Evolutionary conservation across 2,113 vertebrate genomes (phyloP).

Genomic region (Pao palembangensis): DNA sequence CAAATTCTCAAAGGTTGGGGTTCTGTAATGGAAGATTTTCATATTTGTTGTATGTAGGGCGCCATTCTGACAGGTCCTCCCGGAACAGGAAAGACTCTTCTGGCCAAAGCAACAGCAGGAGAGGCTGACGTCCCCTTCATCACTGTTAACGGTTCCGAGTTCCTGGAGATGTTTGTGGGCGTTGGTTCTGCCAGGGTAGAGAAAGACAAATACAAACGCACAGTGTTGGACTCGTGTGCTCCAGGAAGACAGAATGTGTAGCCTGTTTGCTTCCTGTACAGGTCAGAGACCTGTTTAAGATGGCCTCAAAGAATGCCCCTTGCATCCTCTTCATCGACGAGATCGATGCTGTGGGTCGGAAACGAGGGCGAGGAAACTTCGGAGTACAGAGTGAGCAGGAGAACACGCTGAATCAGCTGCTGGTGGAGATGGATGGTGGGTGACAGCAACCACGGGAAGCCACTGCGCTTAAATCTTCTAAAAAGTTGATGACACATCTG

Average conservation of each 20-base stretch:
- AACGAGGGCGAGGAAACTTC: conserved; percentile 85
- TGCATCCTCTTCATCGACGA: conserved; percentile 99
- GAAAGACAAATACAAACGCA: neutral
- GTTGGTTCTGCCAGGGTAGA: conserved; percentile 93
- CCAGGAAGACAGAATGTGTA: neutral
- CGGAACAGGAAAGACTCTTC: conserved; percentile 94
- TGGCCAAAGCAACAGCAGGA: conserved; percentile 96
- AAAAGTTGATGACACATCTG: neutral
- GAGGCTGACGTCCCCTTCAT: conserved; percentile 95
- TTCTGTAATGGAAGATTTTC: neutral
- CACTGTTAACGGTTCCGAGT: conserved; percentile 93
- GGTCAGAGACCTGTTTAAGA: conserved; percentile 87
- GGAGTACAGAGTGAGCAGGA: conserved; percentile 91
- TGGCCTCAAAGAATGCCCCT: conserved; percentile 89
- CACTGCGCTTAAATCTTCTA: neutral
- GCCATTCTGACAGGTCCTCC: conserved; percentile 93
- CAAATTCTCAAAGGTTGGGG: too few species aligned
- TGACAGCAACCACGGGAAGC: neutral
- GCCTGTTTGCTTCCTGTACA: conserved; percentile 23
- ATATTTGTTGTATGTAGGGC: conserved; percentile 71
- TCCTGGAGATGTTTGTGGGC: conserved; percentile 96
- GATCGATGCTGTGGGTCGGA: conserved; percentile 92
- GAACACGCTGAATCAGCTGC: conserved; percentile 94
- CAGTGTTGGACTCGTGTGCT: neutral
- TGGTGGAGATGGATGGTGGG: conserved; percentile 97